These are phyloP conservation scores for Lochmaea capreae DNA, from an alignment of 2,888 invertebrate species.

Conservation along the genomic window DNA sequence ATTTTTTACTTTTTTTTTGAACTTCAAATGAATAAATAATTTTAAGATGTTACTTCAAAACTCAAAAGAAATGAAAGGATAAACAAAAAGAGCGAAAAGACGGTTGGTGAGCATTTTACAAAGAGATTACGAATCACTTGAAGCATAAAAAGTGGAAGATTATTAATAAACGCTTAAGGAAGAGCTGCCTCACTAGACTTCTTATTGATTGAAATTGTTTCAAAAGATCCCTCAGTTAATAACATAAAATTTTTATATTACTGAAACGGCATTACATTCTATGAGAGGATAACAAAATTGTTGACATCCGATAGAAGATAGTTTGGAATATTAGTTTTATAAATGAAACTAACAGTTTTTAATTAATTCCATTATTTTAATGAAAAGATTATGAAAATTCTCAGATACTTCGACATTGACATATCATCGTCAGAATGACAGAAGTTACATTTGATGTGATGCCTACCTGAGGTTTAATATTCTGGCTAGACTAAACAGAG, in stretches of 20 bases:
- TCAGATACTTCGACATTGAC: too few species aligned
- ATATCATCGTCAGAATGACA: too few species aligned
- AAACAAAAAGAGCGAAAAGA: slow-evolving; percentile 13
- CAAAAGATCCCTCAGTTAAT: not conserved
- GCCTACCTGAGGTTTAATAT: too few species aligned
- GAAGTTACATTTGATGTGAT: too few species aligned
- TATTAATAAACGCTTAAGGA: slow-evolving; percentile 12
- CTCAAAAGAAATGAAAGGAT: slow-evolving; percentile 15
- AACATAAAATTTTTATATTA: not conserved
- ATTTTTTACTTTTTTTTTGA: slow-evolving; percentile 10
- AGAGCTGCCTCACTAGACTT: not conserved
- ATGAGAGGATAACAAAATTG: not conserved
- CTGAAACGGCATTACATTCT: not conserved
- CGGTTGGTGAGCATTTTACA: slow-evolving; percentile 1
- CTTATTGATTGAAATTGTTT: not conserved
- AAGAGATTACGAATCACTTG: slow-evolving; percentile 16
- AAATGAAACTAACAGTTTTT: too few species aligned
- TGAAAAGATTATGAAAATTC: too few species aligned
- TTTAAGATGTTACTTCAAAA: slow-evolving; percentile 7
- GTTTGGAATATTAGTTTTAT: too few species aligned
- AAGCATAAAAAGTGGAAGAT: slow-evolving; percentile 15
- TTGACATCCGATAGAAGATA: too few species aligned
- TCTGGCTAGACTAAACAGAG: too few species aligned
- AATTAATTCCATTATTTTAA: too few species aligned
- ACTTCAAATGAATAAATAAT: slow-evolving; percentile 17